Evolutionary conservation across 2,888 invertebrate genomes (phyloP), one percentile per base, ranked within the genome.

Genomic region (Opisthograptis luteolata): DNA sequence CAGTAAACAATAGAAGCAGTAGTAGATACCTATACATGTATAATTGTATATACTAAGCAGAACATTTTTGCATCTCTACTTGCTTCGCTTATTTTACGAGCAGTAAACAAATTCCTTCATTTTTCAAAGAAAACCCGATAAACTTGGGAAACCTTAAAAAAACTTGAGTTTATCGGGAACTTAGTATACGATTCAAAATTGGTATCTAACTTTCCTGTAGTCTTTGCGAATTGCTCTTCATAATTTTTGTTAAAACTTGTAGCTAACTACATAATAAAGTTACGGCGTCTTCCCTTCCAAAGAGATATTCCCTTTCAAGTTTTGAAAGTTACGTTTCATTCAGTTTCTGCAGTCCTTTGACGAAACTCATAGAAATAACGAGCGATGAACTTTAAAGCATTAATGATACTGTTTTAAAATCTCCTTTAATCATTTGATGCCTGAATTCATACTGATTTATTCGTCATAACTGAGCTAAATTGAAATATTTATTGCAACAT

Each of bases 301-400:
- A 40, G 41, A 53, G 50, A 13, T 39, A 24, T 49, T 58, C 46
- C 24, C 35, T 46, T 50, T 37, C 25, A 58, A 52, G 55, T 52
- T 27, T 40, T 19, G 43, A 56, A 60, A 65, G 61, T 61, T 52
- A 55, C 40, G 53, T 58, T 64, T 60, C 44, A 61, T 66, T 61
- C 52, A 45, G 53, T 65, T 35, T 37, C 48, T 25, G 34, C 44
- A 59, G 58, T 48, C 56, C 41, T 62, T 62, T 66, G 68, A 62
- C 57, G 55, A 58, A 62, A 44, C 46, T 58, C 36, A 42, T 32
- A 49, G 59, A 59, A 65, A 58, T 70, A 75, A 65, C 44, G 45
- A 65, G 55, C 71, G 68, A 65, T 67, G 51, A 73, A 73, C 60
- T 72, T 70, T 57, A 59, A 54, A 61, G 63, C 62, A 67, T 71